Percentiles rank a stretch among this genome's conserved stretches.
Conservation (phyloP, 2,888 invertebrate species). For the Sminthurinus aureus region DNA sequence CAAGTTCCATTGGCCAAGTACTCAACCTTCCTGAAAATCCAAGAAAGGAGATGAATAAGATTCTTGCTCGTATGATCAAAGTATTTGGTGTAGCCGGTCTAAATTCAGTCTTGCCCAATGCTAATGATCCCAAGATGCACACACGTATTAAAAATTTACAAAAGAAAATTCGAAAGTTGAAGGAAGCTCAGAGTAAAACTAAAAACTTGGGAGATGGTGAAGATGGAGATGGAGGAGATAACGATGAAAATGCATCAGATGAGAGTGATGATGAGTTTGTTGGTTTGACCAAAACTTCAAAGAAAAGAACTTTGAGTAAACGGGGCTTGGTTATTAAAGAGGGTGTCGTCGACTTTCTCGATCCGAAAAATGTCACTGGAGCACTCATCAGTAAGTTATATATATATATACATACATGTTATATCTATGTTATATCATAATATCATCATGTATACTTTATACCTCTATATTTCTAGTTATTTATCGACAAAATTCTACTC, state of each 20-base stretch:
- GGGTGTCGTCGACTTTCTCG: conserved; percentile 57
- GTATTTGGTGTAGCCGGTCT: conserved; percentile 57
- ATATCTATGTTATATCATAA: too few species aligned
- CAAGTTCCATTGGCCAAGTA: conserved; percentile 49
- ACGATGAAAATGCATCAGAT: conserved; percentile 43
- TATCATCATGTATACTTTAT: too few species aligned
- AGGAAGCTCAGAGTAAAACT: conserved; percentile 44
- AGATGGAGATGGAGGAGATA: conserved; percentile 47
- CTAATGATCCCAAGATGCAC: conserved; percentile 53
- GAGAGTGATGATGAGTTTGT: conserved; percentile 33
- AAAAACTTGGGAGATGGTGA: conserved; percentile 42
- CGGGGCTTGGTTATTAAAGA: conserved; percentile 57
- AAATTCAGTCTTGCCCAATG: conserved; percentile 53
- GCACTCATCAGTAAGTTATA: conserved; percentile 56
- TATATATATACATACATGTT: too few species aligned
- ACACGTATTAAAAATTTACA: conserved; percentile 55
- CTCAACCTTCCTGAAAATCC: conserved; percentile 49
- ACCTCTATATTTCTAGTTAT: background rate
- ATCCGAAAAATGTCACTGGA: conserved; percentile 53
- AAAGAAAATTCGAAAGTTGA: conserved; percentile 53
- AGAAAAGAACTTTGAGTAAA: conserved; percentile 10
- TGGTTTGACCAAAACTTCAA: conserved; percentile 12
- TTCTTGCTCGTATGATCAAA: conserved; percentile 57
- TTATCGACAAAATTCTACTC: background rate
- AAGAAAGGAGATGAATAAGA: conserved; percentile 53